phyloP scores from a whole-genome alignment of 92 coral and sea anemone species.

The Phenganax stokvisi region DNA sequence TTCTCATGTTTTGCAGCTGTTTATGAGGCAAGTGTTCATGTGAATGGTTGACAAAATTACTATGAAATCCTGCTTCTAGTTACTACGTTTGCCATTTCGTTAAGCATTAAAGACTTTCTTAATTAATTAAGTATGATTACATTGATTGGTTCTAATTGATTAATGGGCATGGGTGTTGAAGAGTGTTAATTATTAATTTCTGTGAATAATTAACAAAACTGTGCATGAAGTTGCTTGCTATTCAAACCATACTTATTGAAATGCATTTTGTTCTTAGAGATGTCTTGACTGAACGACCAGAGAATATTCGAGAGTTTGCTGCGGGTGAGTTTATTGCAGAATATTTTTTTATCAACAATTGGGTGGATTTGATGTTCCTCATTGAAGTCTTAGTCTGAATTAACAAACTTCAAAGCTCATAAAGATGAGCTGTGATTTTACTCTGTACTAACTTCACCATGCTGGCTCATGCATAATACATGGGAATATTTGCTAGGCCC shows the following conservation, averaged over 20 bases:
- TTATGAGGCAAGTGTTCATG: constrained; percentile 20
- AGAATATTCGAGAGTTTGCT: constrained; percentile 38
- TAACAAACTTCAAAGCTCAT: too few species aligned
- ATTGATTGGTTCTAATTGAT: too few species aligned
- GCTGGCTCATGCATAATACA: too few species aligned
- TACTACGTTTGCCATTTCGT: neutral
- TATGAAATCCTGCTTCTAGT: neutral
- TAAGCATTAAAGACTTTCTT: neutral
- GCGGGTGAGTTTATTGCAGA: constrained; percentile 17
- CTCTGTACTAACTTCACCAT: too few species aligned
- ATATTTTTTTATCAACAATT: neutral
- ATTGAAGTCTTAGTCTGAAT: too few species aligned
- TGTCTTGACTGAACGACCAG: constrained; percentile 32
- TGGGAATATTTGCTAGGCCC: too few species aligned
- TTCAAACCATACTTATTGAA: neutral
- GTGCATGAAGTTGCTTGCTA: neutral
- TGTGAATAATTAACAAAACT: neutral
- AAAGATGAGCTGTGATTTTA: too few species aligned
- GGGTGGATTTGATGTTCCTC: too few species aligned
- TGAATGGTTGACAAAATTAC: neutral
- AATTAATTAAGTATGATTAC: too few species aligned
- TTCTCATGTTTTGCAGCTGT: constrained; percentile 25
- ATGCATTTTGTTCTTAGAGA: constrained; percentile 9
- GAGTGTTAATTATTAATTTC: neutral
- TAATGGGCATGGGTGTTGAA: too few species aligned